phyloP scores from a whole-genome alignment of 2,888 invertebrate species.

The Eupithecia centaureata region DNA sequence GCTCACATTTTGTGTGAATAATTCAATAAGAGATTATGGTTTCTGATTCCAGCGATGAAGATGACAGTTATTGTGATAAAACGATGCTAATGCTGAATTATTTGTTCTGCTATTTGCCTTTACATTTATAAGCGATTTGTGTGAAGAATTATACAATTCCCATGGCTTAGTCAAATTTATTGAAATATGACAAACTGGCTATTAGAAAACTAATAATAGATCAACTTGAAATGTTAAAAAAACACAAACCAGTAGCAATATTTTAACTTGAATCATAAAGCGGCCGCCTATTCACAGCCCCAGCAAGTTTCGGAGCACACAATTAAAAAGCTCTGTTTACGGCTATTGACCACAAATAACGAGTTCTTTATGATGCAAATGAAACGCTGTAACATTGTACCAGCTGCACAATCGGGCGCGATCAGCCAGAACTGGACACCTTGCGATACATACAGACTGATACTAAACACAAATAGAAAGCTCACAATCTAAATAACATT shows the following conservation, averaged over 20 bases:
- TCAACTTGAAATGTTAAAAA: background rate
- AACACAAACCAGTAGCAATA: slow-evolving; percentile 10
- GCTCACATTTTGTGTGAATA: slow-evolving; percentile 28
- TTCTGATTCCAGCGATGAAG: slow-evolving; percentile 15
- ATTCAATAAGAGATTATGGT: slow-evolving; percentile 33
- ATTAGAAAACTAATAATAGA: background rate
- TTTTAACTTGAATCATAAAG: slow-evolving; percentile 10
- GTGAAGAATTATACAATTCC: slow-evolving; percentile 10
- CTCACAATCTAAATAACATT: background rate
- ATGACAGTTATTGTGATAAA: slow-evolving; percentile 31
- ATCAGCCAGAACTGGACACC: slow-evolving; percentile 41
- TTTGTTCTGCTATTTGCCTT: slow-evolving; percentile 9
- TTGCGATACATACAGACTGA: slow-evolving; percentile 17
- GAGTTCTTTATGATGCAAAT: slow-evolving; percentile 37
- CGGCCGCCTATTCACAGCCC: background rate
- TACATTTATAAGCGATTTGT: slow-evolving; percentile 1
- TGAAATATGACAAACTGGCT: background rate
- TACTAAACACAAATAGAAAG: background rate
- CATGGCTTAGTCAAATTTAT: background rate
- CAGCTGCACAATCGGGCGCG: slow-evolving; percentile 43
- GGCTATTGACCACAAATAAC: slow-evolving; percentile 33
- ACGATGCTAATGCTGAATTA: slow-evolving; percentile 25
- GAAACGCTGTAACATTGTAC: slow-evolving; percentile 26
- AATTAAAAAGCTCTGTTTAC: slow-evolving; percentile 32
- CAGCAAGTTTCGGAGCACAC: slow-evolving; percentile 14